phyloP scores from a whole-genome alignment of 2,888 invertebrate genomes.

The Esperia sulphurella region DNA sequence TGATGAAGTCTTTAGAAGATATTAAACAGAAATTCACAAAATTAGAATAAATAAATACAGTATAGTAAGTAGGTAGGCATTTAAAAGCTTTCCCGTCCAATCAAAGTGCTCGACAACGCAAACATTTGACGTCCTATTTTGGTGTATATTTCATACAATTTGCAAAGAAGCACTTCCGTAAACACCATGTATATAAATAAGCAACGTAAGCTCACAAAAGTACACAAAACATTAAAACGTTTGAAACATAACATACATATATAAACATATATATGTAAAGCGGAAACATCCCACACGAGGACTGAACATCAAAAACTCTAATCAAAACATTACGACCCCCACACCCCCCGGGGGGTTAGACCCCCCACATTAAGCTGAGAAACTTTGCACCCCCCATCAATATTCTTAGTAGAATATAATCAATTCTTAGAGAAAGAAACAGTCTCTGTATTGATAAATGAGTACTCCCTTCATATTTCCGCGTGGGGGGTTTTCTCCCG shows the following conservation, averaged over 20 bases:
- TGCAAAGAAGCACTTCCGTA: background rate
- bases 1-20: too few species aligned
- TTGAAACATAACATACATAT: background rate
- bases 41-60: background rate
- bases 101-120: too few species aligned
- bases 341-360: slow-evolving; percentile 15
- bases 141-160: background rate
- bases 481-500: slow-evolving; percentile 39
- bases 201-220: background rate
- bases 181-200: slow-evolving; percentile 17
- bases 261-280: slow-evolving; percentile 11
- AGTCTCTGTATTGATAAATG: slow-evolving; percentile 79
- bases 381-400: slow-evolving; percentile 65
- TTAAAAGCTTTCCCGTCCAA: too few species aligned
- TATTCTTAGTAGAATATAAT: slow-evolving; percentile 77
- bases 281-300: slow-evolving; percentile 8
- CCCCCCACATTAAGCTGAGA: slow-evolving; percentile 39
- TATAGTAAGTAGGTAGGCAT: background rate
- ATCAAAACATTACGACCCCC: slow-evolving; percentile 53
- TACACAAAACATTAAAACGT: background rate
- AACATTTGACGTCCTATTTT: too few species aligned
- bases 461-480: slow-evolving; percentile 78
- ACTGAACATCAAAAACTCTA: slow-evolving; percentile 66
- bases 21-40: too few species aligned
- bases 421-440: slow-evolving; percentile 78